Evolutionary conservation across 2,888 invertebrate genomes (phyloP).

Genomic region (Philereme transversata): DNA sequence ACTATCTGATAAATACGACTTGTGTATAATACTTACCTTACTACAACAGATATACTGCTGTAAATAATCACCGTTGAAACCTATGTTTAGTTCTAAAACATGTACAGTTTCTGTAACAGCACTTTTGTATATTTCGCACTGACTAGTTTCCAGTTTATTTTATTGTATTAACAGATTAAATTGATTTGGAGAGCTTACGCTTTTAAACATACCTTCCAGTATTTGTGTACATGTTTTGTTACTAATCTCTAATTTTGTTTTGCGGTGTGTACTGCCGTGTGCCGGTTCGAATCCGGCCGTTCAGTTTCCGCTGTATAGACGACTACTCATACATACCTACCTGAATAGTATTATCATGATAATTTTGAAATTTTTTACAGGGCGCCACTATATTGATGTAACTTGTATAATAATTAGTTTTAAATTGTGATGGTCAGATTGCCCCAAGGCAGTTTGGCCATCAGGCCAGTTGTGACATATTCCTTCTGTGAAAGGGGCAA

Average conservation of each 20-base stretch:
- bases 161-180: constrained; percentile 74
- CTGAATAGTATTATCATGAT: constrained; percentile 68
- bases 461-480: constrained; percentile 91
- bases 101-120: constrained; percentile 84
- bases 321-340: constrained; percentile 76
- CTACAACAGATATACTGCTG: constrained; percentile 77
- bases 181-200: constrained; percentile 83
- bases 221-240: constrained; percentile 84
- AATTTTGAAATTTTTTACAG: constrained; percentile 83
- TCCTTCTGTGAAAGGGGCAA: constrained; percentile 94
- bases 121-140: constrained; percentile 84
- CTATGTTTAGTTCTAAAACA: constrained; percentile 85
- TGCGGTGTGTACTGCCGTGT: constrained; percentile 55
- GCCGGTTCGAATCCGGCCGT: constrained; percentile 67
- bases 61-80: constrained; percentile 83
- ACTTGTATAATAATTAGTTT: constrained; percentile 69
- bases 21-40: constrained; percentile 78
- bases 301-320: constrained; percentile 60
- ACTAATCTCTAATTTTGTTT: constrained; percentile 78
- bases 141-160: constrained; percentile 82
- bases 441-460: constrained; percentile 79
- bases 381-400: constrained; percentile 73
- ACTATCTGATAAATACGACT: constrained; percentile 80
- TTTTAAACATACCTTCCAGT: constrained; percentile 80
- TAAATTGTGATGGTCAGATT: constrained; percentile 77